phyloP scores from a whole-genome alignment of 2,888 invertebrate species.

The Caenorhabditis parvicauda region DNA sequence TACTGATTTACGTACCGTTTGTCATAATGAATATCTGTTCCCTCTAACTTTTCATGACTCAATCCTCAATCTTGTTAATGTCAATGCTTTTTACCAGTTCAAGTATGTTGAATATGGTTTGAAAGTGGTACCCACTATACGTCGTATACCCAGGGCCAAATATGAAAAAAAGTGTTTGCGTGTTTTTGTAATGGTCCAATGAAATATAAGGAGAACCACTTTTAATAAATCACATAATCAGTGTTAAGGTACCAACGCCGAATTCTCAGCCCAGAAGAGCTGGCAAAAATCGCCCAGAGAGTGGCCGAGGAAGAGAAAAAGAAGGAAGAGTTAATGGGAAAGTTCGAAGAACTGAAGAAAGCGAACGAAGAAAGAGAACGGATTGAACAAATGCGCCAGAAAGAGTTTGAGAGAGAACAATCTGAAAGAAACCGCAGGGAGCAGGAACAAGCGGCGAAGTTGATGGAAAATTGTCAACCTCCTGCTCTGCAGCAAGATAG shows the following conservation, averaged over 20 bases:
- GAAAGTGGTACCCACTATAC: too few species aligned
- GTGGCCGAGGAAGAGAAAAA: conserved; percentile 15
- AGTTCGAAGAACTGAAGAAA: conserved; percentile 20
- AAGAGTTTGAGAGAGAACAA: conserved; percentile 22
- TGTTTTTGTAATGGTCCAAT: conserved; percentile 9
- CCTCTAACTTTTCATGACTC: neutral
- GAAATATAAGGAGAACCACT: conserved; percentile 13
- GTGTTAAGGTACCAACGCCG: too few species aligned
- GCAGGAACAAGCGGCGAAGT: conserved; percentile 8
- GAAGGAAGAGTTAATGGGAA: conserved; percentile 16
- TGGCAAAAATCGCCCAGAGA: conserved; percentile 16
- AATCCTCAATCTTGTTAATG: neutral
- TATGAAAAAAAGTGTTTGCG: neutral
- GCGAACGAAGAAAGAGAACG: conserved; percentile 36
- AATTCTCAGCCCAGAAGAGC: too few species aligned
- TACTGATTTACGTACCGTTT: too few species aligned
- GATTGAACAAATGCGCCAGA: conserved; percentile 23
- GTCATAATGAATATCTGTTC: too few species aligned
- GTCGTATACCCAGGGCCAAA: too few species aligned
- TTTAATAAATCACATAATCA: too few species aligned
- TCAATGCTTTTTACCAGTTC: too few species aligned
- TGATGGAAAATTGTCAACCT: conserved; percentile 10
- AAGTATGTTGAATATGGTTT: too few species aligned
- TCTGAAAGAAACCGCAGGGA: conserved; percentile 13
- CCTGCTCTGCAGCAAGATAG: too few species aligned